Percentiles rank a stretch among this genome's conserved stretches.
Evolutionary conservation across 2,888 invertebrate genomes (phyloP).

Genomic region (Phanerotoma sp.): DNA sequence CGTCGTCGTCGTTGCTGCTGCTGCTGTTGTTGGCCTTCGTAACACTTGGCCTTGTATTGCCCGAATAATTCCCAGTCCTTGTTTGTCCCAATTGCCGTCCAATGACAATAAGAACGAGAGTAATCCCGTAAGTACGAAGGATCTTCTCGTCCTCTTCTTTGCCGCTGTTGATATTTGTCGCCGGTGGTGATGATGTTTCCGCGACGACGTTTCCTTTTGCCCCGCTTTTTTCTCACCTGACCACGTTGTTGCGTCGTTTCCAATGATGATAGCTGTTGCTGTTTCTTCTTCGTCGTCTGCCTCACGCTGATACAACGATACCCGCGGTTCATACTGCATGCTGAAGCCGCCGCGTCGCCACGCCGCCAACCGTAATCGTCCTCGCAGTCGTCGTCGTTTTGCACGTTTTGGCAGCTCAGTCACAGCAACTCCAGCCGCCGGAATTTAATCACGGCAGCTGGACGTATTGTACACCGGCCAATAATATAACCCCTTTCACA

Average conservation of each 20-base stretch:
- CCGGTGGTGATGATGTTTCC: constrained; percentile 24
- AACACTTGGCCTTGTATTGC: not conserved
- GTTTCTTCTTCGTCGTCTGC: constrained; percentile 53
- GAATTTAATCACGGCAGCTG: not conserved
- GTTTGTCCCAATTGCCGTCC: not conserved
- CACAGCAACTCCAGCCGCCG: not conserved
- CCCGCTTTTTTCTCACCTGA: constrained; percentile 29
- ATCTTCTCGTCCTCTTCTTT: constrained; percentile 9
- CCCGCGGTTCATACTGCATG: constrained; percentile 56
- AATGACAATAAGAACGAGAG: constrained; percentile 1
- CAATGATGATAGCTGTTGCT: constrained; percentile 17
- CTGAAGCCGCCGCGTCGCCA: constrained; percentile 39
- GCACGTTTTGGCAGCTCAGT: not conserved
- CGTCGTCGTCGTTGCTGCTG: constrained; percentile 12
- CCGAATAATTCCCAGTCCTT: not conserved
- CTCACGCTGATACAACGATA: constrained; percentile 46
- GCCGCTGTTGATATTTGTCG: constrained; percentile 15
- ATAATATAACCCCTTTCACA: no score
- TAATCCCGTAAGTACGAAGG: constrained; percentile 6
- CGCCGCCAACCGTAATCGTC: constrained; percentile 27
- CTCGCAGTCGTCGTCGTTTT: no score
- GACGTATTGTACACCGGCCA: not conserved
- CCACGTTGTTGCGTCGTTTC: constrained; percentile 17
- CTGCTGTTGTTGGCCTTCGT: not conserved
- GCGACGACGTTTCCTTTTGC: constrained; percentile 21